Evolutionary conservation across 2,113 vertebrate genomes (phyloP), one percentile per base, ranked within the genome.

Genomic region (Carassius gibelio): DNA sequence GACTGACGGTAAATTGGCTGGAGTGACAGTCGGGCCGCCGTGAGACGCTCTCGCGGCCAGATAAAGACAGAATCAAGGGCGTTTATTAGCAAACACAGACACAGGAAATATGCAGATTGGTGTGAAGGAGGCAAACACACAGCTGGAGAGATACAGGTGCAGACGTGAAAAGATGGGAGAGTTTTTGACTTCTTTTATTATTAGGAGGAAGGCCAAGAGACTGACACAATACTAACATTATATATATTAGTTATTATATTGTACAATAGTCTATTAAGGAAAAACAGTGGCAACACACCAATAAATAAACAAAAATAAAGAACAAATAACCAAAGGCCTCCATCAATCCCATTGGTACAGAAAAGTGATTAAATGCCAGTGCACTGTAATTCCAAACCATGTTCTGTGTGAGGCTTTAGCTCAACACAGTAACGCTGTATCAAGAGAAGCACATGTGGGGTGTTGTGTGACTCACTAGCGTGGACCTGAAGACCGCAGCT

Each of bases 401-500:
- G 4, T 19, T 57, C 17, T 19, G 15, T 57, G 15, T 57, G 5
- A 5, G 55, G 15, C 17, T 21, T 57, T 57, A 57, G 17, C 2
- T 21, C 3, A 57, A 57, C 17, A 21, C 55, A 21, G 19, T 57
- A 59, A 19, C 17, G 19, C 6, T 2, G 19, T 59, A 59, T 59
- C 6, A 59, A 5, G 61, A 62, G 59, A 61, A 61, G 21, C 59
- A 61, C 8, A n/a, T 61, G 59, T 10, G 59, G 26, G n/a, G 61
- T 11, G 61, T 62, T 11, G 61, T 62, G n/a, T 62, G 21, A 98
- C 98, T 97, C 90, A 99, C 98, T 99, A 38, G 97, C 96, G 66
- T 99, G 98, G 88, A 98, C 98, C 88, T 98, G 98, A 91, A 99
- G 94, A 79, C 94, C 94, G 92, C 98, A 99, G 83, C 95, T 96